These are phyloP conservation scores for Acrobasis consociella DNA, from an alignment of 2,888 invertebrate species.

Conservation along the genomic window DNA sequence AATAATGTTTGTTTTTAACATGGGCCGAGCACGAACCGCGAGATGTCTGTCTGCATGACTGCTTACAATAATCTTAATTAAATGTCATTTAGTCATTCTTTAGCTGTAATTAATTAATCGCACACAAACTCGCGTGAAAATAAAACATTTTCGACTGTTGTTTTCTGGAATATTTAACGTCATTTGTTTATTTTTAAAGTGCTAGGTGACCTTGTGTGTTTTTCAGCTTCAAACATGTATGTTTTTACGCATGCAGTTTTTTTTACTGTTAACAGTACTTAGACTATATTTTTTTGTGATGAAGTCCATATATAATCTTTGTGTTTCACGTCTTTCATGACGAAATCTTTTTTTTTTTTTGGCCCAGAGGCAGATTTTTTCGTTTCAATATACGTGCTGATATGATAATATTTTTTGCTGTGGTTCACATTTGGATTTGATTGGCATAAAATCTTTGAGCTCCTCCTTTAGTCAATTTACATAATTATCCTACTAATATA, in stretches of 20 bases:
- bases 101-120: not conserved
- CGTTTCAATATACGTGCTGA: too few relatives aligned
- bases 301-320: too few relatives aligned
- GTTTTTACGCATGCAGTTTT: slow-evolving; percentile 1
- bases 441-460: too few relatives aligned
- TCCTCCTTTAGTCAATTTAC: too few relatives aligned
- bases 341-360: too few relatives aligned
- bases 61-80: not conserved
- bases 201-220: not conserved
- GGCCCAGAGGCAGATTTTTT: too few relatives aligned
- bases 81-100: not conserved
- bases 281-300: too few relatives aligned
- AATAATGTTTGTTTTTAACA: too few relatives aligned
- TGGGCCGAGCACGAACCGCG: not conserved
- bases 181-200: slow-evolving; percentile 1
- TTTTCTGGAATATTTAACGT: not conserved
- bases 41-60: not conserved
- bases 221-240: not conserved
- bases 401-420: too few relatives aligned
- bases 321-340: too few relatives aligned
- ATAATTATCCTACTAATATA: too few relatives aligned
- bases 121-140: not conserved
- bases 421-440: too few relatives aligned
- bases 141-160: not conserved
- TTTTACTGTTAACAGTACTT: not conserved